These are phyloP conservation scores for Peromyscus leucopus DNA, from an alignment of 2,113 vertebrate species.

Conservation along the genomic window DNA sequence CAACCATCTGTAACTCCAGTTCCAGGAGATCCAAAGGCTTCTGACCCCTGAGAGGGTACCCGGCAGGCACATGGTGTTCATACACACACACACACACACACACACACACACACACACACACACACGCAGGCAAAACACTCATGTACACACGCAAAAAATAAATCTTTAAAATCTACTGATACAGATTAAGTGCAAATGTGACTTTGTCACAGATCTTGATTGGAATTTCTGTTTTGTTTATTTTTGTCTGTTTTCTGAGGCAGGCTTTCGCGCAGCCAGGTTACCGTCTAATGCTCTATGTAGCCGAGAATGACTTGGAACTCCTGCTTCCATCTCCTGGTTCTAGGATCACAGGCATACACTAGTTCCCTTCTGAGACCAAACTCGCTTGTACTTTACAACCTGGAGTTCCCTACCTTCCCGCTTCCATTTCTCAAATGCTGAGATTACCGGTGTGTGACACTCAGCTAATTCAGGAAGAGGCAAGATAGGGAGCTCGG, in stretches of 20 bases:
- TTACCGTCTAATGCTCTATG: neutral
- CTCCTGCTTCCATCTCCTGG: neutral
- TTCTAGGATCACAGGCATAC: neutral
- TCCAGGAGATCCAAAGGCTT: neutral
- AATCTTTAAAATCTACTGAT: neutral
- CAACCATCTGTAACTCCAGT: neutral
- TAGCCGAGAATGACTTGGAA: neutral
- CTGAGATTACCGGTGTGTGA: neutral
- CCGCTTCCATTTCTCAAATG: neutral
- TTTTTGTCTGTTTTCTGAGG: neutral
- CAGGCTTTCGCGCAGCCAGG: neutral
- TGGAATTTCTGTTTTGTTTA: neutral
- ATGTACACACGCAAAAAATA: neutral
- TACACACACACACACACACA: neutral
- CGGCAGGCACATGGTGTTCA: neutral
- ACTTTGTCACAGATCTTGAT: neutral
- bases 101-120: no score
- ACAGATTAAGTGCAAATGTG: conserved; percentile 17
- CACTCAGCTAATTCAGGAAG: neutral
- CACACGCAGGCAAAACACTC: neutral
- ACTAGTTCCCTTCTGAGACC: neutral
- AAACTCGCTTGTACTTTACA: neutral
- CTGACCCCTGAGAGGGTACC: neutral
- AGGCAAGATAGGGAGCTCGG: neutral
- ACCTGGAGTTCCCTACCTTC: no score